Percentiles rank a stretch among this genome's conserved stretches.
Conservation (phyloP, 2,797 vertebrate species). For the Chelidonichthys spinosus region DNA sequence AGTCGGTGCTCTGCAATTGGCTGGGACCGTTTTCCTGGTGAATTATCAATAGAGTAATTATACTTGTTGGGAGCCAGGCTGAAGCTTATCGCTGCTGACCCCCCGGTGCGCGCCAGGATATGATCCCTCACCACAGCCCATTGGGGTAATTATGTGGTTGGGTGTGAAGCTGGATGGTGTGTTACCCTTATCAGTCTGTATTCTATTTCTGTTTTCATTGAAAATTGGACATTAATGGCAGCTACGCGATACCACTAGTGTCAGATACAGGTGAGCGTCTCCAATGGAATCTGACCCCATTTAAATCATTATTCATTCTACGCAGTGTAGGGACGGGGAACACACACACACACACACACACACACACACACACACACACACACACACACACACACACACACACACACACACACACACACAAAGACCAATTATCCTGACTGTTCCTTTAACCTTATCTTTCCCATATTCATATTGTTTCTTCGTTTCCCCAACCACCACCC, state of each 20-base stretch:
- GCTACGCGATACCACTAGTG: constrained; percentile 80
- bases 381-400: constrained; percentile 46
- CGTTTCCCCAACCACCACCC: constrained; percentile 20
- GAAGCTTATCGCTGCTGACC: constrained; percentile 86
- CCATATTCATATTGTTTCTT: constrained; percentile 49
- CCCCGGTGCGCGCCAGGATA: constrained; percentile 79
- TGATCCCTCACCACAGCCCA: constrained; percentile 83
- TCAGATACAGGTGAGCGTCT: constrained; percentile 77
- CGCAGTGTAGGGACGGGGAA: constrained; percentile 23
- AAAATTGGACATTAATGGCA: constrained; percentile 87
- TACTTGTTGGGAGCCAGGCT: constrained; percentile 82
- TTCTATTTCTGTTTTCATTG: constrained; percentile 85
- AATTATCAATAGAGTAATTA: constrained; percentile 92
- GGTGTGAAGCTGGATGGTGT: constrained; percentile 83
- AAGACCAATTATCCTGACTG: constrained; percentile 56
- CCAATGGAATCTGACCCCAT: constrained; percentile 76
- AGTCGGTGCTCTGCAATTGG: constrained; percentile 83
- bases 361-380: constrained; percentile 33
- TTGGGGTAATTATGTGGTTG: constrained; percentile 86
- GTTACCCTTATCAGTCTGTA: constrained; percentile 82
- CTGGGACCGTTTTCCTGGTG: constrained; percentile 81
- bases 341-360: constrained; percentile 38
- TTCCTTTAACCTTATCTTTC: constrained; percentile 61
- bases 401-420: constrained; percentile 36
- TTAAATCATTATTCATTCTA: constrained; percentile 76